A percentile compares a stretch with the other conserved stretches of the same genome.
These are phyloP conservation scores for Lacerta agilis DNA, from an alignment of 2,797 vertebrate genomes.

Conservation along the genomic window DNA sequence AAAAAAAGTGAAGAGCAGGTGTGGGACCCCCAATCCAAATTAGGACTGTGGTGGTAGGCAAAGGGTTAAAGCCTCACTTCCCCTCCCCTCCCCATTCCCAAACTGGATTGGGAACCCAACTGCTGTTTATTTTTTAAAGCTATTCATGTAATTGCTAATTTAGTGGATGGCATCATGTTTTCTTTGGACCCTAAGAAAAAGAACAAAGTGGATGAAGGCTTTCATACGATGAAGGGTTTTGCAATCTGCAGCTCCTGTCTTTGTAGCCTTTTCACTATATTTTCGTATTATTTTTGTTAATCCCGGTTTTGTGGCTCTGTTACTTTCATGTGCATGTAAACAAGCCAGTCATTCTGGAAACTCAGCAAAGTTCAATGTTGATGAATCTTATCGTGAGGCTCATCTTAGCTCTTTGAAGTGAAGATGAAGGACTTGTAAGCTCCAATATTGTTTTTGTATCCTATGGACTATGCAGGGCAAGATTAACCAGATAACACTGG, in stretches of 20 bases:
- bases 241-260: too few relatives aligned
- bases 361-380: not conserved
- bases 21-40: not conserved
- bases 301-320: not conserved
- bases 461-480: not conserved
- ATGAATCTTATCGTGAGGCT: not conserved
- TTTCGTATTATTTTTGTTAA: not conserved
- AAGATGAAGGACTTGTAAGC: not conserved
- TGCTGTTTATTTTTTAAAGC: not conserved
- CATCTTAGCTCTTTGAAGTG: not conserved
- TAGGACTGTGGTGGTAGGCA: not conserved
- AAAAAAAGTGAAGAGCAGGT: too few relatives aligned
- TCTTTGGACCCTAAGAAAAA: too few relatives aligned
- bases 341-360: not conserved
- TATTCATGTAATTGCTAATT: not conserved
- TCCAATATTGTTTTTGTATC: not conserved
- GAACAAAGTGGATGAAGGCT: too few relatives aligned
- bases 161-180: too few relatives aligned
- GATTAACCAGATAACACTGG: not conserved
- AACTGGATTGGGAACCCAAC: not conserved
- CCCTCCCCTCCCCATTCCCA: not conserved
- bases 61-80: not conserved
- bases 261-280: too few relatives aligned
- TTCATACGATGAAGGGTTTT: too few relatives aligned
- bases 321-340: too few relatives aligned